Percentiles rank a stretch among this genome's conserved stretches.
Evolutionary conservation across 1,140 invertebrate genomes (phyloP).

Genomic region (Nasonia giraulti): DNA sequence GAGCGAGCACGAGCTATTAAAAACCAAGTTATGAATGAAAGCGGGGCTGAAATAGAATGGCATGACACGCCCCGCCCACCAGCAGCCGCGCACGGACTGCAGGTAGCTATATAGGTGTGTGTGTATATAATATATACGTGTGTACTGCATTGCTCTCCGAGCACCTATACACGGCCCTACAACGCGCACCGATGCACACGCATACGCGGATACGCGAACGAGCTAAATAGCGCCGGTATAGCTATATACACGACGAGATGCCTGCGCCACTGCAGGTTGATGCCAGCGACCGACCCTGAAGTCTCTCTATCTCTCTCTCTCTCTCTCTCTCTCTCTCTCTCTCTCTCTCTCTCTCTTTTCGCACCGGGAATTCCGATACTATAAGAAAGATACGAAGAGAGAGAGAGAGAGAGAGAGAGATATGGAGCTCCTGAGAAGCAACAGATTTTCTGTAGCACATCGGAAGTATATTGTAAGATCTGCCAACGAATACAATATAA

Average conservation of each 20-base stretch:
- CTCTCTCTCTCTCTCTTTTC: not conserved
- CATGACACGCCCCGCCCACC: slow-evolving; percentile 69
- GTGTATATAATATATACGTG: slow-evolving; percentile 45
- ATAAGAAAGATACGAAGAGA: slow-evolving; percentile 6
- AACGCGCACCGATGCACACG: not conserved
- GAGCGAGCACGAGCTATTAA: slow-evolving; percentile 66
- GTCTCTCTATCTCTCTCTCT: slow-evolving; percentile 14
- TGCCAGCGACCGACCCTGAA: slow-evolving; percentile 58
- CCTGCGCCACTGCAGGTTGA: slow-evolving; percentile 50
- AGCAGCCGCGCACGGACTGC: slow-evolving; percentile 54
- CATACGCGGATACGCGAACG: not conserved
- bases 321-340: not conserved
- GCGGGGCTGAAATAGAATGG: slow-evolving; percentile 73
- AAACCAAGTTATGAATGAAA: slow-evolving; percentile 74
- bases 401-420: not conserved
- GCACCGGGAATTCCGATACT: slow-evolving; percentile 6
- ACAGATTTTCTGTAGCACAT: not conserved
- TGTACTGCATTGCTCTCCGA: slow-evolving; percentile 46
- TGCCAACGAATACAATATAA: not conserved
- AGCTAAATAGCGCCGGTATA: not conserved
- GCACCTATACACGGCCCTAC: not conserved
- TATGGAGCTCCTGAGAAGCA: not conserved
- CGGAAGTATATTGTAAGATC: not conserved
- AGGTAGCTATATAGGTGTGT: slow-evolving; percentile 40
- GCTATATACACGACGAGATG: not conserved